Conservation (phyloP, 2,888 invertebrate genomes). For the Eupithecia tripunctaria region DNA sequence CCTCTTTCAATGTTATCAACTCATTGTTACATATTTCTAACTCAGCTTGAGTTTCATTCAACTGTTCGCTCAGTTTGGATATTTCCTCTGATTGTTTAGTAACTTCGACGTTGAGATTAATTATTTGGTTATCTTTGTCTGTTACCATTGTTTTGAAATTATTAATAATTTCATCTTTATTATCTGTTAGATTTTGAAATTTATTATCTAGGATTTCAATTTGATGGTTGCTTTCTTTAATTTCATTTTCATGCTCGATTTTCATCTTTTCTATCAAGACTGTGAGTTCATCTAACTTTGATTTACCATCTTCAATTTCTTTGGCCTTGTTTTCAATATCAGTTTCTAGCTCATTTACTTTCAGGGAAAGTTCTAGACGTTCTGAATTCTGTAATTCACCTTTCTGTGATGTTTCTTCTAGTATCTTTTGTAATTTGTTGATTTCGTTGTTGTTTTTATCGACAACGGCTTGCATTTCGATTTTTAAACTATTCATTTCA, state of each 20-base stretch:
- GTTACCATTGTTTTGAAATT: slow-evolving; percentile 60
- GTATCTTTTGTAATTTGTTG: slow-evolving; percentile 46
- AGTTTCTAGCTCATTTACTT: slow-evolving; percentile 51
- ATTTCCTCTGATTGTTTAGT: slow-evolving; percentile 64
- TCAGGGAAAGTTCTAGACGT: slow-evolving; percentile 48
- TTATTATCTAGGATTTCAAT: slow-evolving; percentile 67
- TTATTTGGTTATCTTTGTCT: slow-evolving; percentile 69
- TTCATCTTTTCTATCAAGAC: slow-evolving; percentile 55
- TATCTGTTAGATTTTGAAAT: slow-evolving; percentile 67
- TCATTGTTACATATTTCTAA: slow-evolving; percentile 72
- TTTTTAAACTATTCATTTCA: slow-evolving; percentile 51
- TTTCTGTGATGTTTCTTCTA: slow-evolving; percentile 53
- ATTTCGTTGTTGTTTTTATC: slow-evolving; percentile 54
- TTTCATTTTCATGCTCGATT: slow-evolving; percentile 73
- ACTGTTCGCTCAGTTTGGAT: slow-evolving; percentile 62
- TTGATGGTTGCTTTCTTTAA: slow-evolving; percentile 72
- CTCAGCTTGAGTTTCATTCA: slow-evolving; percentile 68
- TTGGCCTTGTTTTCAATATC: slow-evolving; percentile 50
- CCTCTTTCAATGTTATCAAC: slow-evolving; percentile 61
- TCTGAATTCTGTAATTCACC: slow-evolving; percentile 50
- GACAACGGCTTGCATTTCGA: slow-evolving; percentile 44
- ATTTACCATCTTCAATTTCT: slow-evolving; percentile 50
- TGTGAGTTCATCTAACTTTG: slow-evolving; percentile 48
- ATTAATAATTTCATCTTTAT: slow-evolving; percentile 65
- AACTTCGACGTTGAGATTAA: slow-evolving; percentile 69